Evolutionary conservation across 2,113 vertebrate species (phyloP).

Genomic region (Pseudopodoces humilis): DNA sequence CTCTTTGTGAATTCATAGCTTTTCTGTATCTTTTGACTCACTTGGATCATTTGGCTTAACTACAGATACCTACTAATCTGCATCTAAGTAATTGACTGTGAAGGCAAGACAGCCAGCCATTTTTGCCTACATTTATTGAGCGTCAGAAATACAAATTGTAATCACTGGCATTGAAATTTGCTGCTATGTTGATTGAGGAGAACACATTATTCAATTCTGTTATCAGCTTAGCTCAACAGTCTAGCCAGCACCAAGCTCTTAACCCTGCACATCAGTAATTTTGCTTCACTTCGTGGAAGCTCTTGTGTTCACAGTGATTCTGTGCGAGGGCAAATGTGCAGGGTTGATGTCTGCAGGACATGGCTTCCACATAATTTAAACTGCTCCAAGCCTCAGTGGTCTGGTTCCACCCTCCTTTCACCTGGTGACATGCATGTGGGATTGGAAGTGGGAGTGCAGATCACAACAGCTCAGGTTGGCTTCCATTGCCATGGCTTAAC

Average conservation of each 20-base stretch:
- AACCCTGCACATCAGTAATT: neutral
- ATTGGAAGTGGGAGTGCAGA: neutral
- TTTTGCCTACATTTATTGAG: neutral
- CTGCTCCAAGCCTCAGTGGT: neutral
- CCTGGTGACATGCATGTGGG: neutral
- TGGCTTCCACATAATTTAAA: fast-evolving
- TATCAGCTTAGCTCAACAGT: neutral
- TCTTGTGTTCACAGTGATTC: neutral
- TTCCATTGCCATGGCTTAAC: neutral
- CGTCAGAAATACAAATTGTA: neutral
- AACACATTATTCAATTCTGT: neutral
- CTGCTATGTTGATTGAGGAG: neutral
- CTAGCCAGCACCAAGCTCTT: neutral
- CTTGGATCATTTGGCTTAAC: neutral
- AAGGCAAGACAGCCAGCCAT: neutral
- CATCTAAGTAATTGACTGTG: neutral
- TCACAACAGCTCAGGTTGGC: neutral
- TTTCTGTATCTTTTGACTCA: neutral
- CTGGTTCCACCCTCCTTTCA: neutral
- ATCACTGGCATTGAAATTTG: neutral
- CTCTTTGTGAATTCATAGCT: neutral
- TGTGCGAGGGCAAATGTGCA: neutral
- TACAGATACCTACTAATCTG: neutral
- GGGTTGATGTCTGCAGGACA: neutral
- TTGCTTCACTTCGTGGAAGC: neutral